These are phyloP conservation scores for Drosophila malerkotliana DNA, from an alignment of 1,140 invertebrate genomes.

Conservation along the genomic window DNA sequence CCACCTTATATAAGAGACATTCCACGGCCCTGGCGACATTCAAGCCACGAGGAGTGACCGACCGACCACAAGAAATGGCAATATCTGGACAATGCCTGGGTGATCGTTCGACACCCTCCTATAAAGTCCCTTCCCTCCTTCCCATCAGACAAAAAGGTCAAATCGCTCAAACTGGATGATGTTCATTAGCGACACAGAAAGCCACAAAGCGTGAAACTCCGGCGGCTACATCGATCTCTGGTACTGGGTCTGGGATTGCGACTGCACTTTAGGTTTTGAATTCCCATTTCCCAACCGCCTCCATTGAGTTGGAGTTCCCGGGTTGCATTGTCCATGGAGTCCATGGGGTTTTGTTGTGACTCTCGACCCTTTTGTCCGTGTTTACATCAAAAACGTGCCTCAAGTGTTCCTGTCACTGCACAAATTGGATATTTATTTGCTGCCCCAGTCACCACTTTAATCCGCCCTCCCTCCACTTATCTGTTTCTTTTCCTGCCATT, in stretches of 20 bases:
- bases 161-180: constrained; percentile 73
- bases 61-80: constrained; percentile 75
- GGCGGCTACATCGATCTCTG: constrained; percentile 67
- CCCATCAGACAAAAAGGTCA: constrained; percentile 46
- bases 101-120: neutral
- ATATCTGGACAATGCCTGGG: neutral
- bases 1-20: constrained; percentile 61
- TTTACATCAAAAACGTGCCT: constrained; percentile 80
- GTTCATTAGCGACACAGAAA: constrained; percentile 73
- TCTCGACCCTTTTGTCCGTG: constrained; percentile 73
- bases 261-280: constrained; percentile 19
- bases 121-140: neutral
- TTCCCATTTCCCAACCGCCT: constrained; percentile 35
- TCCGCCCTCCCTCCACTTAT: constrained; percentile 8
- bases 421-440: constrained; percentile 81
- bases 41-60: constrained; percentile 75
- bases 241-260: constrained; percentile 27
- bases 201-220: constrained; percentile 69
- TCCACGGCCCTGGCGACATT: constrained; percentile 59
- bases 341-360: constrained; percentile 48
- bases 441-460: constrained; percentile 49
- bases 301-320: constrained; percentile 4
- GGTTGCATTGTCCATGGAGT: constrained; percentile 21
- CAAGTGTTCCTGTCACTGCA: constrained; percentile 79
- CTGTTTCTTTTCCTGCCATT: no score